These are phyloP conservation scores for Chironex yamaguchii DNA, from an alignment of 30 jellyfish, hydroid and myxozoan species.

Conservation along the genomic window DNA sequence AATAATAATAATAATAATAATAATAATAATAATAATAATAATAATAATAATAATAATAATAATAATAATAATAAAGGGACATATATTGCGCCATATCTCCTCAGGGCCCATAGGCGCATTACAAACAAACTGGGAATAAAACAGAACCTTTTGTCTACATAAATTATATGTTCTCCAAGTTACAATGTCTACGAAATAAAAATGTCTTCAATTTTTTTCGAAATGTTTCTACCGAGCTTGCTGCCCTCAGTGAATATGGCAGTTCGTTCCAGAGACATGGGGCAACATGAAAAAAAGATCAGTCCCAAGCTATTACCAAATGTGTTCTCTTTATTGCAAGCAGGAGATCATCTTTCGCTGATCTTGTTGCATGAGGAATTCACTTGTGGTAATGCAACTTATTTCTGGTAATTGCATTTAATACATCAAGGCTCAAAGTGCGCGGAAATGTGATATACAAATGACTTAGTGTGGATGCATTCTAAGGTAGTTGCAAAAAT, in stretches of 20 bases:
- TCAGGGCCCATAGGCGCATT: constrained; percentile 24
- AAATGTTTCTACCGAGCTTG: background rate
- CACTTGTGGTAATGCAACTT: no score
- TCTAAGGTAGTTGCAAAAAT: no score
- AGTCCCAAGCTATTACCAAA: no score
- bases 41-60: constrained; percentile 7
- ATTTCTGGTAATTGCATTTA: no score
- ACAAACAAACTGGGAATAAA: background rate
- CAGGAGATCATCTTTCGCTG: constrained; percentile 46
- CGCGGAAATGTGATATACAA: no score
- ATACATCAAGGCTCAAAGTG: no score
- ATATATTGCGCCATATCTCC: constrained; percentile 13
- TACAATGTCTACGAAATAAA: background rate
- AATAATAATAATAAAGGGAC: background rate
- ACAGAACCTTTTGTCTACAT: background rate
- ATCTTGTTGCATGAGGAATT: constrained; percentile 62
- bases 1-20: no score
- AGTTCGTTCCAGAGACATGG: constrained; percentile 1
- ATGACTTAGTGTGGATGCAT: no score
- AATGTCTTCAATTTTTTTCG: background rate
- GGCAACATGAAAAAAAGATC: no score
- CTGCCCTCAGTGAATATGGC: constrained; percentile 12
- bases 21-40: no score
- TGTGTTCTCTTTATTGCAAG: constrained; percentile 30
- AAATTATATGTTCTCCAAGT: background rate